Evolutionary conservation across 2,113 vertebrate genomes (phyloP), one percentile per base, ranked within the genome.

Genomic region (Labeo catla): DNA sequence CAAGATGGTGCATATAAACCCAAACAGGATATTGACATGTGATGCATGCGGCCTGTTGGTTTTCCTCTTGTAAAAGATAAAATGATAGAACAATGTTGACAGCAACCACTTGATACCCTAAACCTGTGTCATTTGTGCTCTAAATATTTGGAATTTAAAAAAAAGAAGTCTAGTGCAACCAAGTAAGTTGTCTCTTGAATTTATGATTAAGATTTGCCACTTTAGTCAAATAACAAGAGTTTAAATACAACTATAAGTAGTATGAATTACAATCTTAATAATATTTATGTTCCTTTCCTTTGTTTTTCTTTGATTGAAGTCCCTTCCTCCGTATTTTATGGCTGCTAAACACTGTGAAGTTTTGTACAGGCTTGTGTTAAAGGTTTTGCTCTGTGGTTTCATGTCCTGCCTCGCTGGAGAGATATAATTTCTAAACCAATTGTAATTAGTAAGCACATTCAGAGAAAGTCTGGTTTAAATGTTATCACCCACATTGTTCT

Each of bases 391-490:
- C 13, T 66, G 43, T 66, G 45, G 43, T 49, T 68, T 70, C 28
- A 52, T 50, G 5, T n/a, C 65, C 28, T 70, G 19, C 47, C 16
- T 36, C 6, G 23, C 3, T 54, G 3, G 9, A 16, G 50, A 57
- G 19, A 72, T 7, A 43, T 21, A 4, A 68, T 81, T 57, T 70
- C 59, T 78, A 13, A 57, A 80, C 36, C 19, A 4, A 59, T 11
- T 45, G 68, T 59, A 59, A 73, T 73, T 43, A 72, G 66, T 83
- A 43, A 70, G 23, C 34, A 6, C 50, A 2, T 81, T 81, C 59
- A 49, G 43, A 81, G 79, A 81, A 81, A 68, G 63, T 82, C 63
- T 68, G 63, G 63, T 83, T 70, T 70, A 70, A 70, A 70, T 12
- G 81, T 83, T 39, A 83, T 59, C 68, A 45, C 49, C 47, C 50